Base-by-base conservation (phyloP, 2,888 invertebrate genomes). In the Ectobius pallidus region DNA sequence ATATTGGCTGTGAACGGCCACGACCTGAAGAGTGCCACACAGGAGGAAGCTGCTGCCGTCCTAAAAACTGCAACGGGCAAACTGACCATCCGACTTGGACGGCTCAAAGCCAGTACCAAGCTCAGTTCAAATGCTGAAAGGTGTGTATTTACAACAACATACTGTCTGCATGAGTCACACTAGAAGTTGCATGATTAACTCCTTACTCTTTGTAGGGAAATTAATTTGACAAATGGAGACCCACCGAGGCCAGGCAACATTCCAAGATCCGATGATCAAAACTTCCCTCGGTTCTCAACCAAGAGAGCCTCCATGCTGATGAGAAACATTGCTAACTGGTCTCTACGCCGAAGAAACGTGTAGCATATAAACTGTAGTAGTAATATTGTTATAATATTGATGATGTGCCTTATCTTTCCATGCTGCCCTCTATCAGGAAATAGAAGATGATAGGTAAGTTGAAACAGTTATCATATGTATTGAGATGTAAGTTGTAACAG, bases 1-100 rank as follows among this genome's bases (percentile, higher is more conserved):
- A 90, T 99, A 67, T 85, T 95, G 9, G 87, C 94, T 39, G 93
- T 99, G 16, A 96, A 97, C 82, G 95, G 93, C 3, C 92, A 94
- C 79, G 94, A 95, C 77, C 83, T 96, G 70, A 89, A 90, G 75
- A 86, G 87, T 52, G 88, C 90, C 6, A 91, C 89, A 68, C 92
- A 94, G 80, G 91, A 96, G 79, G 92, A 95, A 77, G 95, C 94
- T 11, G 96, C 95, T 62, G 92, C 95, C 18, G 88, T 96, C 70
- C 88, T 99, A 77, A 97, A 98, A 85, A 92, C 94, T 77, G 90
- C 92, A 76, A 90, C 89, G 78, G 95, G 94, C 77, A 93, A 91
- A 83, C 90, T 94, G 77, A 87, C 87, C 76, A 87, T 98, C 81
- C 96, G 94, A 84, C 88, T 97, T 75, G 92, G 93, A 78, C 88